Evolutionary conservation across 35 echinoderm and acorn worm genomes (phyloP).

Genomic region (Ophiothrix spiculata): DNA sequence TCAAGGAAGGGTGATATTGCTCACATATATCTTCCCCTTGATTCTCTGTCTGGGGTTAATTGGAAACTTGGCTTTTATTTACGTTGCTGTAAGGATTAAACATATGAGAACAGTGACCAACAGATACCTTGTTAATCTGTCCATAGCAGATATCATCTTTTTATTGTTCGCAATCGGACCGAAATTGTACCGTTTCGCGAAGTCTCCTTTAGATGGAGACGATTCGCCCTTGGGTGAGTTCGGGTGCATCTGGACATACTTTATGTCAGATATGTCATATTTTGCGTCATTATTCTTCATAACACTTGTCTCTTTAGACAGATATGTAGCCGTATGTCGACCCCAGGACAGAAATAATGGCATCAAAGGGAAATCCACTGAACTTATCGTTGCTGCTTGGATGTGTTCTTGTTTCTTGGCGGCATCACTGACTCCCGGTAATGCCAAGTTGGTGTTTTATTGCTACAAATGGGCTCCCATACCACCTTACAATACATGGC

Average conservation of each 20-base stretch:
- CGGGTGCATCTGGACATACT: constrained; percentile 64
- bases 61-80: constrained; percentile 78
- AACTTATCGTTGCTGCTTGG: constrained; percentile 38
- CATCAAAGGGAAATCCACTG: background rate
- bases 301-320: constrained; percentile 68
- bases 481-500: constrained; percentile 26
- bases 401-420: constrained; percentile 34
- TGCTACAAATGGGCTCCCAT: constrained; percentile 38
- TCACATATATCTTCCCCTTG: constrained; percentile 34
- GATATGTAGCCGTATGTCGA: constrained; percentile 71
- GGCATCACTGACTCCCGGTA: constrained; percentile 49
- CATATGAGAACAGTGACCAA: constrained; percentile 84
- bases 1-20: constrained; percentile 1
- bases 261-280: constrained; percentile 68
- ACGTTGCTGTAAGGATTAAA: constrained; percentile 66
- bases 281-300: constrained; percentile 80
- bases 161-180: constrained; percentile 69
- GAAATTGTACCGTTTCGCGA: constrained; percentile 55
- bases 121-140: constrained; percentile 74
- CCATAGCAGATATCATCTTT: constrained; percentile 75
- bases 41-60: constrained; percentile 48
- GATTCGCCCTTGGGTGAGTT: constrained; percentile 40
- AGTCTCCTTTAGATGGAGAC: constrained; percentile 60
- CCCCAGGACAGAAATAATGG: constrained; percentile 39
- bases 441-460: constrained; percentile 10